Evolutionary conservation across 1,140 invertebrate species (phyloP).

Genomic region (Odontomachus brunneus): DNA sequence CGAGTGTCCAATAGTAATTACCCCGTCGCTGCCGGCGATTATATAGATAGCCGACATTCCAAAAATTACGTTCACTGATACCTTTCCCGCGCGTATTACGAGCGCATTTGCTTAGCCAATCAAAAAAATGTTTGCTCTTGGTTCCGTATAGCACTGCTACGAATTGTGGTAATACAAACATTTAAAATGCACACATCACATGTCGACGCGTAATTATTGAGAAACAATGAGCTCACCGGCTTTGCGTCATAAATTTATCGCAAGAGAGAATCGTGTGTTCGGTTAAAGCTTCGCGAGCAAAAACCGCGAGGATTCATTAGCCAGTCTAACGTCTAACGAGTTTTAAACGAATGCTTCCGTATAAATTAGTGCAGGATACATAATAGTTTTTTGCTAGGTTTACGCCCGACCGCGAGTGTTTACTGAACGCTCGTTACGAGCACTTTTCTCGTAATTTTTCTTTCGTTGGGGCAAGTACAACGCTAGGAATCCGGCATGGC

Average conservation of each 20-base stretch:
- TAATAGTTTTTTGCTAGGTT: constrained; percentile 11
- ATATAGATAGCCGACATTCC: background rate
- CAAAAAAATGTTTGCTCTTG: background rate
- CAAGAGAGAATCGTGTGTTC: constrained; percentile 51
- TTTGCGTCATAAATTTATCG: constrained; percentile 33
- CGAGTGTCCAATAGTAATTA: constrained; percentile 1
- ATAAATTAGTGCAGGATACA: constrained; percentile 33
- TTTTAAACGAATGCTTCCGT: constrained; percentile 36
- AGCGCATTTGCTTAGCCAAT: background rate
- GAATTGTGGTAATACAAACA: background rate
- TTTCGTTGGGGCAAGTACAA: constrained; percentile 7
- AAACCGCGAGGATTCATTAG: constrained; percentile 56
- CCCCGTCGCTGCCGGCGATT: background rate
- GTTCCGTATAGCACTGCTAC: background rate
- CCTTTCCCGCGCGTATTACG: background rate
- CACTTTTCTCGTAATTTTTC: constrained; percentile 57
- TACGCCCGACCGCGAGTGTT: background rate
- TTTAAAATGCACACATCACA: background rate
- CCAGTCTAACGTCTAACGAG: constrained; percentile 27
- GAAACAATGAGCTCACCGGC: constrained; percentile 23
- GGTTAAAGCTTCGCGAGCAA: constrained; percentile 13
- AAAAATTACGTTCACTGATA: constrained; percentile 16
- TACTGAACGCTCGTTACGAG: constrained; percentile 29
- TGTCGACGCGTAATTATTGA: background rate
- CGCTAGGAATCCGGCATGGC: background rate